Base-by-base conservation (phyloP, 2,113 vertebrate genomes). In the Anoura caudifer region DNA sequence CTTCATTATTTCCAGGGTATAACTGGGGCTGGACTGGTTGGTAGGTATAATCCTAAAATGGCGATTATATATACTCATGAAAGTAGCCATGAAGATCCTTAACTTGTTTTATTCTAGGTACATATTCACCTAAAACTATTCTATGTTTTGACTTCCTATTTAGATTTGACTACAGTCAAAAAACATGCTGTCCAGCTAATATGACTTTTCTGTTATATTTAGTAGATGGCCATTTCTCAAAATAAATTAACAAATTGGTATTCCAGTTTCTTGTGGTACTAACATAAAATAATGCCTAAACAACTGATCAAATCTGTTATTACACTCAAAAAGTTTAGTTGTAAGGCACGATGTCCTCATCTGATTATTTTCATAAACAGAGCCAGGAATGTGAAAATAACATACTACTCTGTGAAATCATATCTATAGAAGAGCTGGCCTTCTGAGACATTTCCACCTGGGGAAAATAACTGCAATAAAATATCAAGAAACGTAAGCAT, bases 111-210 rank as follows among this genome's bases (percentile, higher is more conserved):
- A 41, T 10, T 91, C 45, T 86, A 22, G 54, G 33, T 88, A 93
- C 22, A 80, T 72, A 81, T 36, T 90, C 7, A 72, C 41, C 17
- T 63, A 50, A 83, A n/a, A 92, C 59, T 86, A 41, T 94, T 92
- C 20, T 79, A 85, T 4, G 0, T 56, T 90, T 17, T 89, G 33
- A 87, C 22, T 90, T 92, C 38, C 50, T 91, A 59, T 52, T 88
- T 94, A 56, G 36, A 36, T 94, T 96, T 94, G 67, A 33, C 13
- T 87, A 22, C 26, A 89, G 31, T 82, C 16, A 93, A 95, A 95
- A 72, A 87, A 84, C 59, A 95, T 31, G 28, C 0, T 94, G 43
- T 91, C 24, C 10, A 83, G 12, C 43, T 92, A 92, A 80, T 38
- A 88, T 0, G 17, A 72, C 43, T 90, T 87, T 91, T 70, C 16